Evolutionary conservation across 2,113 vertebrate genomes (phyloP).

Genomic region (Callipepla squamata): DNA sequence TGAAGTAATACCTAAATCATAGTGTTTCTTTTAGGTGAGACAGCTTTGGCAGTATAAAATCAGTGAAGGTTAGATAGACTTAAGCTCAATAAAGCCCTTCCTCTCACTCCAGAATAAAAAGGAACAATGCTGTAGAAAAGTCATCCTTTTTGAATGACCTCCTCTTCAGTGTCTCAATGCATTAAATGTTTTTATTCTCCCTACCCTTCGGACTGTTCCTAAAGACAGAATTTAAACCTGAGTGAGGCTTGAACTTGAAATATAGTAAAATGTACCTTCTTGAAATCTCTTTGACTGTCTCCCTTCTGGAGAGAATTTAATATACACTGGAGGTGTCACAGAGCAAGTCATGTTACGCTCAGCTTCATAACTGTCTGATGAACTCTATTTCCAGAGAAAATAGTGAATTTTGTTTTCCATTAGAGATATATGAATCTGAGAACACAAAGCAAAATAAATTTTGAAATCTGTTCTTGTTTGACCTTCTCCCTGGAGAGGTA

Average conservation of each 20-base stretch:
- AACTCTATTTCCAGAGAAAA: neutral
- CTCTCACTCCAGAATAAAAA: neutral
- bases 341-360: neutral
- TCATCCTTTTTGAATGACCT: neutral
- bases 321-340: neutral
- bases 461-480: neutral
- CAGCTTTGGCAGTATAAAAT: neutral
- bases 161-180: neutral
- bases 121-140: neutral
- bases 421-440: neutral
- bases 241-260: neutral
- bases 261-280: neutral
- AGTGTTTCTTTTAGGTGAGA: neutral
- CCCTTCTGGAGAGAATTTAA: neutral
- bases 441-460: neutral
- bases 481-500: neutral
- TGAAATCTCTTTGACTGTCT: neutral
- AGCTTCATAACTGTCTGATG: neutral
- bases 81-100: constrained; percentile 10
- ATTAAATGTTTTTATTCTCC: neutral
- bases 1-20: neutral
- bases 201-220: neutral
- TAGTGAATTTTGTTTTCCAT: neutral
- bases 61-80: neutral
- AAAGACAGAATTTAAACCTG: neutral